Conservation (phyloP, 2,797 vertebrate species). For the Pseudopleuronectes americanus region DNA sequence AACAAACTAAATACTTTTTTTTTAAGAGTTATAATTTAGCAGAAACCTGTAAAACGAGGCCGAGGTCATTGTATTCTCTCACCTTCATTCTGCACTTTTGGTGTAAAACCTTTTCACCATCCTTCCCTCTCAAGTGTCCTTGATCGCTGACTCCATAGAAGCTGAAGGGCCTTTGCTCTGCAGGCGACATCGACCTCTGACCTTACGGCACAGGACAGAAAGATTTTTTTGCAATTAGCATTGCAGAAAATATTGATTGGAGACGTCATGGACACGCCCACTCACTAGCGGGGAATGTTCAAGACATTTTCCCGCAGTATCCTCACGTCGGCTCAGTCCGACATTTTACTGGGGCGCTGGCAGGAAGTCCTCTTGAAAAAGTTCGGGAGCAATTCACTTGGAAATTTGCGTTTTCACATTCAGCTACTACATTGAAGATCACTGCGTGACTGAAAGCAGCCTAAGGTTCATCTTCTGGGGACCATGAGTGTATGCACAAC, state of each 20-base stretch:
- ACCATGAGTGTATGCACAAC: too few species aligned
- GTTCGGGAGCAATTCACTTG: too few species aligned
- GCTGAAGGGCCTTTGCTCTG: conserved; percentile 3
- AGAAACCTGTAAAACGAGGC: background rate
- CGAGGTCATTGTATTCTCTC: background rate
- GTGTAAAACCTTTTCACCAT: background rate
- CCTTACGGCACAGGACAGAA: background rate
- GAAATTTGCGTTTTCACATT: too few species aligned
- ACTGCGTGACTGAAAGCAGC: too few species aligned
- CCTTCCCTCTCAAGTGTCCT: conserved; percentile 27
- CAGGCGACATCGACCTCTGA: conserved; percentile 33
- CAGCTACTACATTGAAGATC: too few species aligned
- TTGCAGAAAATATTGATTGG: background rate
- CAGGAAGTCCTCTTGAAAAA: too few species aligned
- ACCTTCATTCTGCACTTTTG: background rate
- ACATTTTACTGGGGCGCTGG: too few species aligned
- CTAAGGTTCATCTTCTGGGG: too few species aligned
- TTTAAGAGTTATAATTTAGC: background rate
- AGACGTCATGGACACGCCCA: too few species aligned
- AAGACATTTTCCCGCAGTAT: too few species aligned
- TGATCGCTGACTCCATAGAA: conserved; percentile 15
- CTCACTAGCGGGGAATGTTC: too few species aligned
- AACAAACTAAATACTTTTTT: background rate
- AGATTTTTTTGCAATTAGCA: background rate
- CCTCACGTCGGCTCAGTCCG: too few species aligned